Conservation (phyloP, 2,888 invertebrate genomes). For the Agonopterix arenella region DNA sequence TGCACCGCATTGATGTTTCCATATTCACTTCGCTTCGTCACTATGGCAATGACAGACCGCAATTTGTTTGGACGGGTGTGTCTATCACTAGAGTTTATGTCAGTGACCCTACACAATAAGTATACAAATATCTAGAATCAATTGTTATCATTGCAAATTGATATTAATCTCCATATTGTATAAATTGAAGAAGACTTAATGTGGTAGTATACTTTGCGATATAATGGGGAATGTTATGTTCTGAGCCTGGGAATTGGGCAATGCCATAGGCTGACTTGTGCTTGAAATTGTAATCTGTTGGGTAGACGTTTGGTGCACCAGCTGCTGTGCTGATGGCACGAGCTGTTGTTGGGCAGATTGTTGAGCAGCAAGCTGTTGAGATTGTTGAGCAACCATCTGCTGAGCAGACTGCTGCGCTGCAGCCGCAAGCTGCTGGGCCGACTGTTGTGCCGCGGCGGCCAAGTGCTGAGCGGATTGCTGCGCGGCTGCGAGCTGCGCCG, state of each 20-base stretch:
- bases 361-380: slow-evolving; percentile 57
- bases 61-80: no score
- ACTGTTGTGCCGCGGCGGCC: slow-evolving; percentile 44
- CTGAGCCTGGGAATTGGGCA: slow-evolving; percentile 66
- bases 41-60: no score
- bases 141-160: background rate
- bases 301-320: slow-evolving; percentile 66
- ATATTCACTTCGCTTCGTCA: no score
- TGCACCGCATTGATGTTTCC: no score
- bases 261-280: slow-evolving; percentile 66
- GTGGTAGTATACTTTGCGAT: slow-evolving; percentile 67
- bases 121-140: no score
- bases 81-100: no score
- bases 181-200: slow-evolving; percentile 27
- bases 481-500: slow-evolving; percentile 38
- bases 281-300: slow-evolving; percentile 69
- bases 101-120: no score
- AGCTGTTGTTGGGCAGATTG: slow-evolving; percentile 63
- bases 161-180: background rate
- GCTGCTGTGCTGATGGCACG: slow-evolving; percentile 54
- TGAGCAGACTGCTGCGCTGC: slow-evolving; percentile 53
- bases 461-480: slow-evolving; percentile 46
- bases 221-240: slow-evolving; percentile 68
- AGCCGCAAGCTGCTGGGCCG: slow-evolving; percentile 47
- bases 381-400: slow-evolving; percentile 49